phyloP scores from a whole-genome alignment of 2,113 vertebrate genomes.

The Istiophorus platypterus region DNA sequence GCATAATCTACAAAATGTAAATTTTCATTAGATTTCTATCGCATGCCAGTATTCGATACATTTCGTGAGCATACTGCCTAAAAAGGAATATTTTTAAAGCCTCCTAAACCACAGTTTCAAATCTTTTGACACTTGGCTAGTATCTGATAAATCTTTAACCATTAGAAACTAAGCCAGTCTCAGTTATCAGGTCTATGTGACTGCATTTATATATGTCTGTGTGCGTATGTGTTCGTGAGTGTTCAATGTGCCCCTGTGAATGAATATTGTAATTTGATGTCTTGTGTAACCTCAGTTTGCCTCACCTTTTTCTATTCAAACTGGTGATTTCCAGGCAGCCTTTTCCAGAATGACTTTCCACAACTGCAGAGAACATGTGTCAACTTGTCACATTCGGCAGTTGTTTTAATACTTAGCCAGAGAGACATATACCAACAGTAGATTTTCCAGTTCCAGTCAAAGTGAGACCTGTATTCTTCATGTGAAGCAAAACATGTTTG shows the following conservation, averaged over 20 bases:
- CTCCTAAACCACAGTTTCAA: too few species aligned
- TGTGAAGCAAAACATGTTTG: not conserved
- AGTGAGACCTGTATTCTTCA: not conserved
- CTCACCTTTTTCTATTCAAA: constrained; percentile 17
- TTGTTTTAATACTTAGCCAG: constrained; percentile 35
- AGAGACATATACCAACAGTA: constrained; percentile 18
- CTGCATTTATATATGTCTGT: too few species aligned
- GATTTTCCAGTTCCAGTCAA: constrained; percentile 37
- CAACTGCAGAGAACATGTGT: constrained; percentile 31
- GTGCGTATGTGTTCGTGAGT: too few species aligned
- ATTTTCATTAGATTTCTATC: too few species aligned
- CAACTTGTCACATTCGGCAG: constrained; percentile 27
- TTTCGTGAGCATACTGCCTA: too few species aligned
- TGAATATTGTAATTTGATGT: not conserved
- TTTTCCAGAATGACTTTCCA: constrained; percentile 5
- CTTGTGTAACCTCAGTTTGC: not conserved
- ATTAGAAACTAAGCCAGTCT: too few species aligned
- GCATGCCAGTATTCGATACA: too few species aligned
- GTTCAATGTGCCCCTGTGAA: not conserved
- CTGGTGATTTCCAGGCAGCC: constrained; percentile 31
- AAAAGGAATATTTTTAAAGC: too few species aligned
- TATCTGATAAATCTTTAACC: not conserved
- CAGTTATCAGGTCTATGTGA: not conserved
- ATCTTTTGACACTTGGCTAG: not conserved
- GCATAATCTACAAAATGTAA: too few species aligned